Evolutionary conservation across 2,797 vertebrate species (phyloP).

Genomic region (Philypnodon macrostomus): DNA sequence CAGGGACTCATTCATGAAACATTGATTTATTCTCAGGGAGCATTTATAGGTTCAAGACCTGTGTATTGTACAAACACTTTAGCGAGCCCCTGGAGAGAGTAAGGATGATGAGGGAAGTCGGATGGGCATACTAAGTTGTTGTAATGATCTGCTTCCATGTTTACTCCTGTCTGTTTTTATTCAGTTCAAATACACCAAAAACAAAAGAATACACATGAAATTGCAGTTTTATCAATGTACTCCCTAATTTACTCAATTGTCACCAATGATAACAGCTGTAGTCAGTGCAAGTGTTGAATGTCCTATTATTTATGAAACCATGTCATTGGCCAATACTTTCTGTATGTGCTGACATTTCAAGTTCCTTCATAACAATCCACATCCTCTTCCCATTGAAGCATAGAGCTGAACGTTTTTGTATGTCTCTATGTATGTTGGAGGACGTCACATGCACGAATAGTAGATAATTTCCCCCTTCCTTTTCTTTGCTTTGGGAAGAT

Average conservation of each 20-base stretch:
- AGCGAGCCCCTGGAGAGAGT: conserved; percentile 19
- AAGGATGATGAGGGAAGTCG: conserved; percentile 9
- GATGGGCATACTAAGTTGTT: conserved; percentile 22
- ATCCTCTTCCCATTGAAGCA: conserved; percentile 34
- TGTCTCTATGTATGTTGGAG: conserved; percentile 31
- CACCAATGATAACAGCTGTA: too few species aligned
- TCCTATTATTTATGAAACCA: too few species aligned
- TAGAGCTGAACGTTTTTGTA: conserved; percentile 19
- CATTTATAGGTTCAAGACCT: conserved; percentile 53
- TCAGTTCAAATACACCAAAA: too few species aligned
- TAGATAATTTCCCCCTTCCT: conserved; percentile 23
- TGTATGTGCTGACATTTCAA: too few species aligned
- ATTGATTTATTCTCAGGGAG: conserved; percentile 59
- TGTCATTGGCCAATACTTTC: too few species aligned
- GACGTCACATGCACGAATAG: conserved; percentile 40
- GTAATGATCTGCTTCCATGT: too few species aligned
- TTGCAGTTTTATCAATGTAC: too few species aligned
- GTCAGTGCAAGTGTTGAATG: too few species aligned
- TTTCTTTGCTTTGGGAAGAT: conserved; percentile 20
- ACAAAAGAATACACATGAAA: too few species aligned
- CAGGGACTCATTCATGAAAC: conserved; percentile 63
- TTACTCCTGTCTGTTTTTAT: too few species aligned
- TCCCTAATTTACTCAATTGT: too few species aligned
- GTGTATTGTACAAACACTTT: conserved; percentile 43
- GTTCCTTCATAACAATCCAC: too few species aligned